Base-by-base conservation (phyloP, 2,113 vertebrate genomes). In the Cyanoderma ruficeps region DNA sequence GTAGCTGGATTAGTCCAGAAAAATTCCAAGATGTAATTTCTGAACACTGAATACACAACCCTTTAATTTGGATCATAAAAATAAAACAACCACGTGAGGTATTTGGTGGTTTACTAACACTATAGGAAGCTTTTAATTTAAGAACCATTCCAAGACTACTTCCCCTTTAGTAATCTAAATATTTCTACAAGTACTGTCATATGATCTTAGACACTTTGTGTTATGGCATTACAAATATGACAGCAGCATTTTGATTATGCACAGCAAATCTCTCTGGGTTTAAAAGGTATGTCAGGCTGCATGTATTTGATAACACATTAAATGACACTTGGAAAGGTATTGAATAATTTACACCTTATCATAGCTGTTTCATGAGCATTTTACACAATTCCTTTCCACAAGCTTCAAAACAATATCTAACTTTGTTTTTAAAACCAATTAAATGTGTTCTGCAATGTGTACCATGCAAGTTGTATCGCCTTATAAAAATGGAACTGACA, bases 341-440 rank as follows among this genome's bases (percentile, higher is more conserved):
- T 96, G 93, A 96, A 97, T 96, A 96, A 96, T 96, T 96, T 90
- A 96, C 71, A 83, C 46, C 60, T 74, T 86, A 42, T 56, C 88
- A 57, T 2, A 93, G 60, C 57, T 82, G 70, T 74, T 89, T 82
- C 75, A 27, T 33, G 55, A 92, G 88, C 39, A 60, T 93, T 94
- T 91, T 79, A 79, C 28, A 35, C 42, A 67, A 70, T 57, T 68
- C 68, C 50, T 92, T 60, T 44, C 39, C 64, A 75, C 64, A 77
- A 76, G 59, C 83, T 91, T 95, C 94, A 88, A 96, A 94, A 96
- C 71, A 95, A 76, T 63, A 70, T 37, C 67, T 52, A 65, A 78
- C 18, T 81, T 65, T 70, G 64, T 57, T 84, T 82, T 91, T 42
- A 78, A 91, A 92, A 80, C 37, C 11, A 49, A 96, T 94, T 74